These are phyloP conservation scores for Pogoniulus pusillus DNA, from an alignment of 2,797 vertebrate species.

Conservation along the genomic window DNA sequence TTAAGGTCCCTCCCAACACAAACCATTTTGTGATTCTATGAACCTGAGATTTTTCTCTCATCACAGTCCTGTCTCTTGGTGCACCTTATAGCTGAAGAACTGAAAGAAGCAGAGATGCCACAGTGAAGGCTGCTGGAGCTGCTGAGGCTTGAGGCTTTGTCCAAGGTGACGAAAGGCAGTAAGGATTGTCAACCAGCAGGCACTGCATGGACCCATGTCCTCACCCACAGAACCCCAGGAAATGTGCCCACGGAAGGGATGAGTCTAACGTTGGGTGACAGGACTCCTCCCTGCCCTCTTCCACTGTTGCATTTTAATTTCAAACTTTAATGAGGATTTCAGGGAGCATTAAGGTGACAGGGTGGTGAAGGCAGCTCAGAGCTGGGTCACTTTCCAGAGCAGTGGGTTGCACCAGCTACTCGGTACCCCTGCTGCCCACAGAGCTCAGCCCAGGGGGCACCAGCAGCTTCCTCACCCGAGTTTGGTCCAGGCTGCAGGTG, in stretches of 20 bases:
- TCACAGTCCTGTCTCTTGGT: background rate
- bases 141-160: background rate
- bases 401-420: background rate
- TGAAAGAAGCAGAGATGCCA: background rate
- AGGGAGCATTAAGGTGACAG: background rate
- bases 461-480: accelerated
- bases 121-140: background rate
- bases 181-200: background rate
- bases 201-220: too few species aligned
- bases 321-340: constrained; percentile 56
- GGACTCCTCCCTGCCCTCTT: background rate
- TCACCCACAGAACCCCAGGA: background rate
- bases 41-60: background rate
- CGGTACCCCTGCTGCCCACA: accelerated
- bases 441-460: accelerated
- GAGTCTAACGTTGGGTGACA: constrained; percentile 25
- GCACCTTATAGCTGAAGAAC: background rate
- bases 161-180: background rate
- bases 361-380: background rate
- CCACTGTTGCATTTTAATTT: constrained; percentile 9
- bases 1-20: too few species aligned
- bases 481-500: background rate
- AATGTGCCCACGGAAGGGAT: background rate
- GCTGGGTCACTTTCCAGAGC: background rate
- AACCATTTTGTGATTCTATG: background rate